Percentiles rank a stretch among this genome's conserved stretches.
These are phyloP conservation scores for Puffinus mauretanicus DNA, from an alignment of 2,113 vertebrate genomes.

Conservation along the genomic window DNA sequence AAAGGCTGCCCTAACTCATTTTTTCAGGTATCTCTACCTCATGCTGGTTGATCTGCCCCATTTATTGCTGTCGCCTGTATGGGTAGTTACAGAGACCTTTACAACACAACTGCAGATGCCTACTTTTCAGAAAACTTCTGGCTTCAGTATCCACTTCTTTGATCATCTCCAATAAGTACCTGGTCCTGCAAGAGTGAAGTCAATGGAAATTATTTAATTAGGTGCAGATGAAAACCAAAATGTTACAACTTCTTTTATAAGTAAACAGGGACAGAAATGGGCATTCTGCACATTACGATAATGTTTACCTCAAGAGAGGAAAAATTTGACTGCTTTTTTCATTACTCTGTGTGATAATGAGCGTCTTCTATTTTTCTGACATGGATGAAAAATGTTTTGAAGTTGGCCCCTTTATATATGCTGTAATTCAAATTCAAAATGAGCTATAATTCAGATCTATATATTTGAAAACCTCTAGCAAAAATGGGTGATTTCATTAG, in stretches of 20 bases:
- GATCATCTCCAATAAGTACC: background rate
- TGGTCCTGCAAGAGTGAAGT: background rate
- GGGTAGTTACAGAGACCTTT: background rate
- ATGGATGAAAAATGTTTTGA: background rate
- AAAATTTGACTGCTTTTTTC: background rate
- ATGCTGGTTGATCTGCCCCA: fast-evolving
- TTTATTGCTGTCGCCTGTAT: background rate
- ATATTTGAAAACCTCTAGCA: background rate
- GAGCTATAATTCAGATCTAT: background rate
- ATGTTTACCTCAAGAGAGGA: background rate
- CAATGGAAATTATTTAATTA: background rate
- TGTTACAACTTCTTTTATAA: background rate
- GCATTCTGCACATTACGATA: background rate
- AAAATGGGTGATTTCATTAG: background rate
- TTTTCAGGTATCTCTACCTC: background rate
- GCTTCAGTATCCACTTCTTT: background rate
- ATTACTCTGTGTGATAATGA: background rate
- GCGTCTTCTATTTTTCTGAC: background rate
- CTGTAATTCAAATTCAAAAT: background rate
- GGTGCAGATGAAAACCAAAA: background rate
- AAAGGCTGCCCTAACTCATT: background rate
- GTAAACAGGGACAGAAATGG: background rate
- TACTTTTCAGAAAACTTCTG: background rate
- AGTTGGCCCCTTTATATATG: background rate
- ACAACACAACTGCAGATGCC: background rate